These are phyloP conservation scores for Muricea muricata DNA, from an alignment of 92 coral and sea anemone species.

Conservation along the genomic window DNA sequence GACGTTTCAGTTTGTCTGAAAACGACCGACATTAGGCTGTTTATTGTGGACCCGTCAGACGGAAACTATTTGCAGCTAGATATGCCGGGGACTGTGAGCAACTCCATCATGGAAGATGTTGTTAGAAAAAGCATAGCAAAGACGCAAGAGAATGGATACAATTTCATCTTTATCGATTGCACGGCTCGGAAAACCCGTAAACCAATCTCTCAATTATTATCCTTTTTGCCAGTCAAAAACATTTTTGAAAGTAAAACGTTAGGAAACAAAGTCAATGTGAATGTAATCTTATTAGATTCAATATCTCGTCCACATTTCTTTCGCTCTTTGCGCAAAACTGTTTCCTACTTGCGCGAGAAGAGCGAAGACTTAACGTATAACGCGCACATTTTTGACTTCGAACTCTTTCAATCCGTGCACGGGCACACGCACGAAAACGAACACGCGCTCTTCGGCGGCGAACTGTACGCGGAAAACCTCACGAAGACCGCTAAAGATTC, in stretches of 20 bases:
- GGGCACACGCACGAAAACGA: conserved; percentile 54
- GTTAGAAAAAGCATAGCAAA: neutral
- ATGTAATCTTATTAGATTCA: conserved; percentile 79
- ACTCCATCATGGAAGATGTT: neutral
- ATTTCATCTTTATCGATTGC: conserved; percentile 51
- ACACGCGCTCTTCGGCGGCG: conserved; percentile 31
- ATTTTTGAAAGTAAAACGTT: neutral
- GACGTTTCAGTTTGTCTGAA: conserved; percentile 4
- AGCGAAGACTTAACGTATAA: conserved; percentile 52
- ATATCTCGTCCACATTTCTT: conserved; percentile 88
- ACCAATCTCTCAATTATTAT: conserved; percentile 14
- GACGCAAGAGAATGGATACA: conserved; percentile 7
- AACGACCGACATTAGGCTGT: neutral
- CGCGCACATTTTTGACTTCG: conserved; percentile 38
- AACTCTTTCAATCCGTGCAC: conserved; percentile 45
- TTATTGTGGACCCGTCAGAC: conserved; percentile 27
- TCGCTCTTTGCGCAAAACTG: conserved; percentile 85
- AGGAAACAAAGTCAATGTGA: conserved; percentile 58
- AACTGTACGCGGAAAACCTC: conserved; percentile 39
- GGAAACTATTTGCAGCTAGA: conserved; percentile 3
- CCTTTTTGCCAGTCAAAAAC: neutral
- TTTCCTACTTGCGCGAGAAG: conserved; percentile 69
- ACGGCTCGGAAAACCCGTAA: neutral
- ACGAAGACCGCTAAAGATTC: conserved; percentile 16
- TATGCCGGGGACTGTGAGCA: neutral